phyloP scores from a whole-genome alignment of 2,797 vertebrate genomes.

The Valencia hispanica region DNA sequence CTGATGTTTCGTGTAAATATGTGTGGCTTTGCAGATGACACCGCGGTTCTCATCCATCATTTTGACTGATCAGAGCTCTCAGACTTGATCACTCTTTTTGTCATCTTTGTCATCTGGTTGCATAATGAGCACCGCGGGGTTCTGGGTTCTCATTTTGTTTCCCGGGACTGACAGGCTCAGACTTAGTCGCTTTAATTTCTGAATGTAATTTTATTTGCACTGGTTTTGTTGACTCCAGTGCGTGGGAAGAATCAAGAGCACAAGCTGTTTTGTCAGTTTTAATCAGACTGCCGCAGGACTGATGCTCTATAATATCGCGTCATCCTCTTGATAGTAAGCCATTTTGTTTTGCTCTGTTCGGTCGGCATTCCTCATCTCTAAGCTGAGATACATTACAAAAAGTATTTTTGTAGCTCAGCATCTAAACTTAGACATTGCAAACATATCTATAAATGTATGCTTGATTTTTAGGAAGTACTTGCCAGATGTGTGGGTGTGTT shows the following conservation, averaged over 20 bases:
- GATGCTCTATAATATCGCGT: slow-evolving; percentile 33
- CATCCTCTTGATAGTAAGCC: slow-evolving; percentile 12
- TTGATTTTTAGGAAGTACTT: slow-evolving; percentile 48
- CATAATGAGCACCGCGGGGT: neutral
- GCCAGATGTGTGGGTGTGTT: slow-evolving; percentile 27
- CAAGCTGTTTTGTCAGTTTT: neutral
- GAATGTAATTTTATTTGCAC: slow-evolving; percentile 74
- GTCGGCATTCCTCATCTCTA: slow-evolving; percentile 25
- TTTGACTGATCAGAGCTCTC: slow-evolving; percentile 22
- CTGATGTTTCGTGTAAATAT: slow-evolving; percentile 27
- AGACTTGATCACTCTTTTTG: neutral
- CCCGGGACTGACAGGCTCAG: slow-evolving; percentile 19
- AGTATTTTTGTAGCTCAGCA: slow-evolving; percentile 62
- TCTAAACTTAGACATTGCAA: slow-evolving; percentile 63
- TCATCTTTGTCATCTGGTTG: neutral
- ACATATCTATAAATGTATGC: slow-evolving; percentile 63
- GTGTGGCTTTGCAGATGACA: slow-evolving; percentile 11
- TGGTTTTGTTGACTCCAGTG: slow-evolving; percentile 33
- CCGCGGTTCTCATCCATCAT: slow-evolving; percentile 19
- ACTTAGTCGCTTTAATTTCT: slow-evolving; percentile 43
- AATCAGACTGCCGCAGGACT: slow-evolving; percentile 28
- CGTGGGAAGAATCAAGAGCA: slow-evolving; percentile 15
- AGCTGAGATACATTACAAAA: slow-evolving; percentile 41
- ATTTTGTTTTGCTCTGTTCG: slow-evolving; percentile 11
- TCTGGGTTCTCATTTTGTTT: neutral